Evolutionary conservation across 2,888 invertebrate genomes (phyloP).

Genomic region (Anorthoa munda): DNA sequence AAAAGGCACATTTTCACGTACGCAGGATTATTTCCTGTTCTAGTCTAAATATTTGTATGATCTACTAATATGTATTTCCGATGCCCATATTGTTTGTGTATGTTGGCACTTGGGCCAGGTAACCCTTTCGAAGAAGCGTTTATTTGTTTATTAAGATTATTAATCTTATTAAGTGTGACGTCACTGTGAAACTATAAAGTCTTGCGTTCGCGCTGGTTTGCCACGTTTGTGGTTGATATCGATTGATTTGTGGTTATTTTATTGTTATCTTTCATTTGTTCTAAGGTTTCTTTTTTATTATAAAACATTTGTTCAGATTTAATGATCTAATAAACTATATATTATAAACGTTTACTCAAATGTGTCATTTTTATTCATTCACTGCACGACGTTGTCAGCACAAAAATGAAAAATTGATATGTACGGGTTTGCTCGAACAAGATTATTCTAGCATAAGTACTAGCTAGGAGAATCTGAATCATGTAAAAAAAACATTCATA

Average conservation of each 20-base stretch:
- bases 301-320: no score
- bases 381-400: no score
- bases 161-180: constrained; percentile 34
- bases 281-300: no score
- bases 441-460: no score
- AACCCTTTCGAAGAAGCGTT: constrained; percentile 29
- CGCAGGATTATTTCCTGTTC: constrained; percentile 31
- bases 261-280: background rate
- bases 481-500: no score
- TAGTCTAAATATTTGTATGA: constrained; percentile 50
- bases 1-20: constrained; percentile 28
- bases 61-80: constrained; percentile 31
- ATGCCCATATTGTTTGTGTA: constrained; percentile 38
- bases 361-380: no score
- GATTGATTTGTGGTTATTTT: background rate
- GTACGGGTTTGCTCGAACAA: no score
- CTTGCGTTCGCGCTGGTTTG: background rate
- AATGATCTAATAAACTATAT: no score
- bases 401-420: no score
- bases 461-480: no score
- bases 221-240: background rate
- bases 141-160: constrained; percentile 31
- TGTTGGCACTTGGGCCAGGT: constrained; percentile 39
- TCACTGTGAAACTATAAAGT: constrained; percentile 21
- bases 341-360: no score